Conservation (phyloP, 2,797 vertebrate genomes). For the Pyrocephalus nanus region DNA sequence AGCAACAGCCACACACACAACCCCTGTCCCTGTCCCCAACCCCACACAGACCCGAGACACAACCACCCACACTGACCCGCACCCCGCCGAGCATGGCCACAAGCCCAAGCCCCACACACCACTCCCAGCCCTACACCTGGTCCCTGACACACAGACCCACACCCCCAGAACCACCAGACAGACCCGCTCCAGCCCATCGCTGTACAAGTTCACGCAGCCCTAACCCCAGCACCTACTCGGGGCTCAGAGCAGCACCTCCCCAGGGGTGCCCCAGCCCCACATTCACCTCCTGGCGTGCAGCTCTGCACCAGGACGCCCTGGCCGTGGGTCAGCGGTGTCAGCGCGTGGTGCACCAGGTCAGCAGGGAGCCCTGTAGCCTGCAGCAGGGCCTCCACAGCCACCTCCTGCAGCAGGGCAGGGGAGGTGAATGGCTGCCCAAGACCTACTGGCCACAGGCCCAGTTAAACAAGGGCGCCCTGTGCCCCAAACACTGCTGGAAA, state of each 20-base stretch:
- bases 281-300: conserved; percentile 45
- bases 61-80: fast-evolving
- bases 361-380: conserved; percentile 76
- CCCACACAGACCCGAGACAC: fast-evolving
- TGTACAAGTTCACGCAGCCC: fast-evolving
- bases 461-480: fast-evolving
- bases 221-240: background rate
- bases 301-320: conserved; percentile 76
- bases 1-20: fast-evolving
- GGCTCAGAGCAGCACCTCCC: background rate
- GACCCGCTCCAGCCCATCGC: background rate
- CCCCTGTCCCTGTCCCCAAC: background rate
- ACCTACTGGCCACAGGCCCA: background rate
- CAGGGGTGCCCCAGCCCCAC: background rate
- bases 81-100: background rate
- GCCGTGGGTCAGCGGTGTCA: conserved; percentile 80
- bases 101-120: background rate
- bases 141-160: background rate
- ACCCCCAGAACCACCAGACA: background rate
- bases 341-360: conserved; percentile 79
- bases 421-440: background rate
- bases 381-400: conserved; percentile 78
- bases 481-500: fast-evolving
- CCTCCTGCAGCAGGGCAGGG: conserved; percentile 70
- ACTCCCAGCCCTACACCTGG: background rate